phyloP scores from a whole-genome alignment of 2,113 vertebrate species.

The Dasypus novemcinctus region DNA sequence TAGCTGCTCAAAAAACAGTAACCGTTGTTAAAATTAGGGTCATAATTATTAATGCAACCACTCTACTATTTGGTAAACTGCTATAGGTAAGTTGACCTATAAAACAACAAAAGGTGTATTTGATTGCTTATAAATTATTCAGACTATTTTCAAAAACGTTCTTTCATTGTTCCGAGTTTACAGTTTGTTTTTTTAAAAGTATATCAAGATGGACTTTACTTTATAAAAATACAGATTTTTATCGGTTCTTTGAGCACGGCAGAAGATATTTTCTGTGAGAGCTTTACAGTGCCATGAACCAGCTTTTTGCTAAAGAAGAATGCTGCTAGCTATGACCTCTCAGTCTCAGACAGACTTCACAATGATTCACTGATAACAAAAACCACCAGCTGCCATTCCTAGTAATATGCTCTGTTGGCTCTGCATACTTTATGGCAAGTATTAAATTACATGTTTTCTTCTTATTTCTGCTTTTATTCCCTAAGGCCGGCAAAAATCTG shows the following conservation, averaged over 20 bases:
- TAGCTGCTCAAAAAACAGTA: neutral
- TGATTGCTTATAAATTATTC: neutral
- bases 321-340: neutral
- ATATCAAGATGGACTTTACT: neutral
- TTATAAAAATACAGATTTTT: constrained; percentile 37
- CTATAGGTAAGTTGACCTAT: neutral
- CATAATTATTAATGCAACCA: neutral
- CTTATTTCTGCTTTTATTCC: constrained; percentile 46
- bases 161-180: constrained; percentile 18
- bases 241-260: neutral
- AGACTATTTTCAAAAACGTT: neutral
- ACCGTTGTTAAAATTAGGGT: neutral
- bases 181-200: neutral
- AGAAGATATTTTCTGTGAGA: constrained; percentile 29
- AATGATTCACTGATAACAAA: constrained; percentile 51
- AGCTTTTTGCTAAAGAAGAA: constrained; percentile 27
- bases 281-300: neutral
- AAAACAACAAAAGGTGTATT: constrained; percentile 19
- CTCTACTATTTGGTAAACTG: neutral
- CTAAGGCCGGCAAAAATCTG: constrained; percentile 40
- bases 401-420: constrained; percentile 39
- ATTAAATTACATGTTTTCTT: constrained; percentile 28
- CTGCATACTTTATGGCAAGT: neutral
- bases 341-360: neutral
- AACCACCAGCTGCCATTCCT: constrained; percentile 48